These are phyloP conservation scores for Cartodere bifasciata DNA, from an alignment of 2,888 invertebrate species.

Conservation along the genomic window DNA sequence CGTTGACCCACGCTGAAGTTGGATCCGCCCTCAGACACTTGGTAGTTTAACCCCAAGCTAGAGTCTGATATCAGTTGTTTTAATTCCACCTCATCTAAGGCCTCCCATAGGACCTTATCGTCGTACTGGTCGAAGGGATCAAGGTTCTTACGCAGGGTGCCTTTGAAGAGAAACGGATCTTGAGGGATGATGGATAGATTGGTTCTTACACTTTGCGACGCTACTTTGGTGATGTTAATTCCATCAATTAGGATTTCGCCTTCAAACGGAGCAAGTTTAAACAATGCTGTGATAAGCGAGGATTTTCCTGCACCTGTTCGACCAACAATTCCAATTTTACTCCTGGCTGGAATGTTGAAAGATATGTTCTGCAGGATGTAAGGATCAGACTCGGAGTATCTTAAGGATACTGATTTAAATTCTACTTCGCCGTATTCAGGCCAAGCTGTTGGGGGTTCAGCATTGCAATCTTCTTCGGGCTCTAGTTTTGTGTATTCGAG, in stretches of 20 bases:
- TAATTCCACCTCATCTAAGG: constrained; percentile 70
- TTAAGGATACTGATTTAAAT: constrained; percentile 56
- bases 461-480: constrained; percentile 39
- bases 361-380: constrained; percentile 61
- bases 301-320: constrained; percentile 74
- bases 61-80: constrained; percentile 55
- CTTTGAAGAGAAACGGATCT: constrained; percentile 63
- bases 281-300: constrained; percentile 55
- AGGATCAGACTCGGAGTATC: constrained; percentile 58
- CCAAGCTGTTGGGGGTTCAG: constrained; percentile 61
- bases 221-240: constrained; percentile 40
- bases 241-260: constrained; percentile 50
- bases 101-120: constrained; percentile 71
- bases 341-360: constrained; percentile 51
- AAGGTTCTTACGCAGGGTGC: constrained; percentile 75
- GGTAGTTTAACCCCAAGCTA: constrained; percentile 51
- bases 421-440: constrained; percentile 55
- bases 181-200: constrained; percentile 46
- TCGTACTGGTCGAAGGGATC: constrained; percentile 77
- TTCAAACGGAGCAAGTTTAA: constrained; percentile 44
- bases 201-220: constrained; percentile 38
- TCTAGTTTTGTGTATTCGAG: constrained; percentile 28
- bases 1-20: constrained; percentile 38
- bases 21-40: constrained; percentile 54
- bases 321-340: constrained; percentile 73